Evolutionary conservation across 1,140 invertebrate species (phyloP), one percentile per base, ranked within the genome.

Genomic region (Drosophila grimshawi): DNA sequence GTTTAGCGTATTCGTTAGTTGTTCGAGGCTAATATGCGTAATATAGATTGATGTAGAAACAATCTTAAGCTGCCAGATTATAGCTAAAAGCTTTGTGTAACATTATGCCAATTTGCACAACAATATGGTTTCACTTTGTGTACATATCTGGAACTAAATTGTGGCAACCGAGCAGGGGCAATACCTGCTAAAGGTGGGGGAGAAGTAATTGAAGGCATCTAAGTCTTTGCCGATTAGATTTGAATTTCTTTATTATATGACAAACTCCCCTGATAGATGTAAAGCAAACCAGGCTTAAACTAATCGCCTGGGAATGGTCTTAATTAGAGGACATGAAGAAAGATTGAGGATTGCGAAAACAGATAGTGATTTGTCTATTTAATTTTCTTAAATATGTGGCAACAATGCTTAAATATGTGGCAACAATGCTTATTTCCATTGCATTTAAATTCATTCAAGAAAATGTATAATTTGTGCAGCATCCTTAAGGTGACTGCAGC

Each of bases 11-110:
- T 19, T 19, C 19, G 19, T 66, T 27, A 48, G 37, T 63, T 56
- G 59, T 61, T 60, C 56, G 33, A 48, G 10, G 30, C 1, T 37
- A 33, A 78, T 67, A 77, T 52, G 41, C 60, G 57, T 85, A 86
- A 86, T 76, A 72, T 56, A 86, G 82, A 85, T 86, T 81, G 76
- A 86, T 86, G 66, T 46, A 37, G 49, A 45, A 73, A 49, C 64
- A 73, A 61, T 62, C 70, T 68, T 68, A 73, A 73, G 64, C 70
- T 32, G 19, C 2, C 27, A 55, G 55, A 68, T 73, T 73, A 73
- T 60, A 27, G 27, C 63, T 27, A 41, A 66, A 67, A 45, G 69
- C 63, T 43, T 52, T 67, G 33, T 60, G 48, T 53, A 60, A 72
- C 56, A 52, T 59, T 53, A 32, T 39, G 63, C 55, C 56, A 67